A percentile compares a stretch with the other conserved stretches of the same genome.
phyloP scores from a whole-genome alignment of 2,888 invertebrate species.

The Drosophila anomalata region DNA sequence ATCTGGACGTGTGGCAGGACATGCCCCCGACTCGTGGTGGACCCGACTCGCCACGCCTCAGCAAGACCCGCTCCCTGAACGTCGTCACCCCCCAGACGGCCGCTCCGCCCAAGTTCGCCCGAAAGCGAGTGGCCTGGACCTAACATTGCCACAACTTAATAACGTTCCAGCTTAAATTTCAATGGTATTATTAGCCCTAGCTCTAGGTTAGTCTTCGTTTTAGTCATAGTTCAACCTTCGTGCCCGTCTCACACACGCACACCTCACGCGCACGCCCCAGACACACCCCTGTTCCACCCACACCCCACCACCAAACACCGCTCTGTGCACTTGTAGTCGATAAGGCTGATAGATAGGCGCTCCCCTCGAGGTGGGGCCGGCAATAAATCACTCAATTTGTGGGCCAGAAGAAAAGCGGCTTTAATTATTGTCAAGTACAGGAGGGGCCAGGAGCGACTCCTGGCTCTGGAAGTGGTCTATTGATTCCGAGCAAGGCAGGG shows the following conservation, averaged over 20 bases:
- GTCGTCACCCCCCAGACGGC: slow-evolving; percentile 70
- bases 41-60: slow-evolving; percentile 60
- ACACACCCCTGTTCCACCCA: neutral
- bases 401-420: slow-evolving; percentile 26
- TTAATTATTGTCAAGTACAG: slow-evolving; percentile 30
- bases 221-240: slow-evolving; percentile 22
- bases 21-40: slow-evolving; percentile 51
- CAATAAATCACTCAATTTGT: slow-evolving; percentile 52
- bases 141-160: slow-evolving; percentile 34
- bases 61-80: slow-evolving; percentile 61
- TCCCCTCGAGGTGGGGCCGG: slow-evolving; percentile 5
- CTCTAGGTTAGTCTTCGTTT: slow-evolving; percentile 12
- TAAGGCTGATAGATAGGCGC: slow-evolving; percentile 44
- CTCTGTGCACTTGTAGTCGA: slow-evolving; percentile 41
- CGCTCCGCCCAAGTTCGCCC: slow-evolving; percentile 76
- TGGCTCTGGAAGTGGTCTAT: neutral
- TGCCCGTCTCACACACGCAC: neutral
- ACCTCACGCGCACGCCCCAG: slow-evolving; percentile 1
- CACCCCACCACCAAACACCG: slow-evolving; percentile 18
- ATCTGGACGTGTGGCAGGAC: slow-evolving; percentile 74
- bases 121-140: slow-evolving; percentile 82
- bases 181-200: slow-evolving; percentile 23
- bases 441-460: neutral
- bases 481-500: neutral
- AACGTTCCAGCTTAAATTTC: slow-evolving; percentile 37